phyloP scores from a whole-genome alignment of 1,140 invertebrate genomes.

The Drosophila nigromelanica region DNA sequence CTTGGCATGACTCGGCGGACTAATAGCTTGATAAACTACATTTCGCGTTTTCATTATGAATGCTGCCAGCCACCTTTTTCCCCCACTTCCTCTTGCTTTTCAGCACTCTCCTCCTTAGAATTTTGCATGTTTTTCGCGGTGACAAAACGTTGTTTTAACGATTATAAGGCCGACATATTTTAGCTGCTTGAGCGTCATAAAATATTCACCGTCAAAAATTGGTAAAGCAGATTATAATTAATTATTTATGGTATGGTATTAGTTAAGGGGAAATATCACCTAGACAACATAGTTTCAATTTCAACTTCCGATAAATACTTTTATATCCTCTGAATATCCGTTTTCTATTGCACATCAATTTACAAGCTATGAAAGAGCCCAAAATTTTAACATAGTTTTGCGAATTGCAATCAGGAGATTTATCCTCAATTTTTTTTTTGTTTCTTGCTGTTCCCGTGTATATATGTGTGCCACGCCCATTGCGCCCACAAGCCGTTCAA shows the following conservation, averaged over 20 bases:
- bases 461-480: conserved; percentile 2
- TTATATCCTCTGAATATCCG: too few species aligned
- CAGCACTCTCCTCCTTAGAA: too few species aligned
- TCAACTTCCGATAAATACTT: too few species aligned
- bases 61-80: conserved; percentile 10
- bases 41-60: conserved; percentile 61
- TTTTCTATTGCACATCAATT: too few species aligned
- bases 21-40: conserved; percentile 75
- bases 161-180: conserved; percentile 28
- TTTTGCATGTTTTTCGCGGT: background rate
- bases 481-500: conserved; percentile 41
- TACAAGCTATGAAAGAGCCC: too few species aligned
- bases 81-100: background rate
- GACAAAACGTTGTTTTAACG: conserved; percentile 39
- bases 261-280: too few species aligned
- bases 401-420: conserved; percentile 8
- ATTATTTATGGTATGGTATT: background rate
- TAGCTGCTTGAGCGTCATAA: background rate
- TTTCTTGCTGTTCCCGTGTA: background rate
- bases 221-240: too few species aligned
- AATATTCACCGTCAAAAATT: too few species aligned
- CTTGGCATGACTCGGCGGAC: conserved; percentile 46
- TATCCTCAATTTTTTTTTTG: conserved; percentile 1
- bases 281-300: too few species aligned
- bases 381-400: background rate